Percentiles rank a stretch among this genome's conserved stretches.
These are phyloP conservation scores for Petromus typicus DNA, from an alignment of 2,113 vertebrate species.

Conservation along the genomic window DNA sequence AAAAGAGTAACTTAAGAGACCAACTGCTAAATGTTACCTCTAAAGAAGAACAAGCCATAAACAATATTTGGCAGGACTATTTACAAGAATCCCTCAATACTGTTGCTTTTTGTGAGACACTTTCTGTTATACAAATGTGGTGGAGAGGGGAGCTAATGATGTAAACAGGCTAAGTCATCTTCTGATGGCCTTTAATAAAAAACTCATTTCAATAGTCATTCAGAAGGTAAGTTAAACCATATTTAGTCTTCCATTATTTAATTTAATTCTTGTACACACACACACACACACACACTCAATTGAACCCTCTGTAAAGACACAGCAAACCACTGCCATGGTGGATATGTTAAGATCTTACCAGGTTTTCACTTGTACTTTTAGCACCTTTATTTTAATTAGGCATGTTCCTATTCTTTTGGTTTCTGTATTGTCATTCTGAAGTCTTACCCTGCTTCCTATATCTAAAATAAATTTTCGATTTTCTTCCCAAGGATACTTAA, in stretches of 20 bases:
- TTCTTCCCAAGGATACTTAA: background rate
- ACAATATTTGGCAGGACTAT: background rate
- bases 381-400: conserved; percentile 1
- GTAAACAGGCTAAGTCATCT: background rate
- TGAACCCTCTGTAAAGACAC: background rate
- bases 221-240: background rate
- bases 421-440: background rate
- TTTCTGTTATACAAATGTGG: background rate
- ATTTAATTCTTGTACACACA: background rate
- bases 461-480: background rate
- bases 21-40: conserved; percentile 17
- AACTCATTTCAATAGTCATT: background rate
- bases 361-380: background rate
- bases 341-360: background rate
- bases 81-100: conserved; percentile 20
- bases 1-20: conserved; percentile 41
- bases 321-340: background rate
- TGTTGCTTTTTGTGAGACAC: background rate
- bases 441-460: background rate
- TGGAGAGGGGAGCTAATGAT: background rate
- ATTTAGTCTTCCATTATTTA: background rate
- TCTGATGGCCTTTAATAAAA: background rate
- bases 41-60: conserved; percentile 47
- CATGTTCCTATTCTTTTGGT: background rate
- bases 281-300: too few species aligned